Percentiles rank a stretch among this genome's conserved stretches.
These are phyloP conservation scores for Caerostris extrusa DNA, from an alignment of 1,140 invertebrate species.

Conservation along the genomic window DNA sequence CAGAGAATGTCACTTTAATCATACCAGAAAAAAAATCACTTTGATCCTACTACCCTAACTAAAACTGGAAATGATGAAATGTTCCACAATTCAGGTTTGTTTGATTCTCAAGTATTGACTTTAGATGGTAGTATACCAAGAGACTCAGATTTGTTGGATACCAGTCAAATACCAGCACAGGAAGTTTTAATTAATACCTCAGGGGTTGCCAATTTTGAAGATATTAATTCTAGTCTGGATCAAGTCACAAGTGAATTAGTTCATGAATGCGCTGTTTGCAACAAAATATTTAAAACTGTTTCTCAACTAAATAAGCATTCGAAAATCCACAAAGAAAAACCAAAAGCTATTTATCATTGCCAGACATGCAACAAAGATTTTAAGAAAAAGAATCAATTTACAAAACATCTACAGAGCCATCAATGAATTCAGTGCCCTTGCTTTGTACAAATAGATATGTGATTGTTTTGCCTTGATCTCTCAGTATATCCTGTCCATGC, in stretches of 20 bases:
- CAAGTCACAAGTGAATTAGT: background rate
- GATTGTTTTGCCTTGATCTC: background rate
- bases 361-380: conserved; percentile 64
- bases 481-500: background rate
- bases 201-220: background rate
- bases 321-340: conserved; percentile 36
- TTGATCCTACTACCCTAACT: background rate
- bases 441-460: background rate
- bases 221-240: conserved; percentile 33
- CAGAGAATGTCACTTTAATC: conserved; percentile 59
- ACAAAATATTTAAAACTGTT: conserved; percentile 63
- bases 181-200: background rate
- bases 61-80: conserved; percentile 28
- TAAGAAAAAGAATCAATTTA: conserved; percentile 62
- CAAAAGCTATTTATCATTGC: conserved; percentile 63
- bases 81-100: conserved; percentile 25
- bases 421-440: background rate
- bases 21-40: conserved; percentile 21
- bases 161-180: conserved; percentile 2
- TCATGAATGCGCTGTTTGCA: conserved; percentile 45
- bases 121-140: background rate
- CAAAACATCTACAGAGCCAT: conserved; percentile 57
- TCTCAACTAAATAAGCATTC: conserved; percentile 48
- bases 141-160: background rate
- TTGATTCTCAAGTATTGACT: conserved; percentile 57